phyloP scores from a whole-genome alignment of 92 coral and sea anemone species.

The Umimayanthus chanpuru region DNA sequence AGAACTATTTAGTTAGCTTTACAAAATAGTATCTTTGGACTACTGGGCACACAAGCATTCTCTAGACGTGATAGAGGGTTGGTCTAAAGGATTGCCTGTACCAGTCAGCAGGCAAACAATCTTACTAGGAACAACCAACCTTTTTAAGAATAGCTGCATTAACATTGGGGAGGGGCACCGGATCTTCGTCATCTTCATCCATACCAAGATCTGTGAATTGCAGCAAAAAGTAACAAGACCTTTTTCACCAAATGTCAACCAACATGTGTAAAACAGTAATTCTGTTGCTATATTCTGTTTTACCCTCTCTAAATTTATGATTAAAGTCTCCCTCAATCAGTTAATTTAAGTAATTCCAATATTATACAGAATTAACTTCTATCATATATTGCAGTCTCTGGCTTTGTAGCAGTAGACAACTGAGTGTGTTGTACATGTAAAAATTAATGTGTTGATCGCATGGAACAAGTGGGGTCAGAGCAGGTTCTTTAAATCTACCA shows the following conservation, averaged over 20 bases:
- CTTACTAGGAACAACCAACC: slow-evolving; percentile 45
- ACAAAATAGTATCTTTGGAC: too few species aligned
- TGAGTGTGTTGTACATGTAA: not conserved
- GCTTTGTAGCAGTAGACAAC: not conserved
- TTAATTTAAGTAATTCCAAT: too few species aligned
- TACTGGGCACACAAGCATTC: too few species aligned
- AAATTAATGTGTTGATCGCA: not conserved
- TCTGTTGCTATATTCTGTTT: not conserved
- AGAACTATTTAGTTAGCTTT: too few species aligned
- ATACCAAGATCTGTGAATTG: slow-evolving; percentile 86
- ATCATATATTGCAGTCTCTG: not conserved
- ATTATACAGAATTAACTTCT: too few species aligned
- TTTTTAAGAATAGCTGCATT: slow-evolving; percentile 98
- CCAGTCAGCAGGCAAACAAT: too few species aligned
- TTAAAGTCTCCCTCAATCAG: not conserved
- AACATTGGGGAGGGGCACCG: slow-evolving; percentile 98
- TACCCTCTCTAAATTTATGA: not conserved
- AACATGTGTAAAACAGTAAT: not conserved
- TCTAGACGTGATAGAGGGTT: too few species aligned
- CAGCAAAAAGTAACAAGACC: not conserved
- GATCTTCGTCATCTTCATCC: slow-evolving; percentile 99
- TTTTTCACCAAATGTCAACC: not conserved
- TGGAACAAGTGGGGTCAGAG: not conserved
- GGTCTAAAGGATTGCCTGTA: too few species aligned
- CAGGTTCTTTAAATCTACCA: too few species aligned